phyloP scores from a whole-genome alignment of 2,113 vertebrate species.

The Alouatta palliata region DNA sequence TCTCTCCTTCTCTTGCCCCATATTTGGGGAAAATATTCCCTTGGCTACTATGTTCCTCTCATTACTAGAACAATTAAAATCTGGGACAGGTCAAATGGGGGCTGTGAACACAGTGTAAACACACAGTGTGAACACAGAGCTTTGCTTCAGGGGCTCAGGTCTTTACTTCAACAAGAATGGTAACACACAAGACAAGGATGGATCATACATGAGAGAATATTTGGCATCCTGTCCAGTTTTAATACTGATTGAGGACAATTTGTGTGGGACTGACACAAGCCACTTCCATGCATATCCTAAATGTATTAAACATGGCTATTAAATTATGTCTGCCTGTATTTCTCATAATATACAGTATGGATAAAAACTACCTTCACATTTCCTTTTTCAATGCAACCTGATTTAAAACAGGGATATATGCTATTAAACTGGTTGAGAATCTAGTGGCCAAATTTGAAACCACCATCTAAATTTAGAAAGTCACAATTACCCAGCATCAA shows the following conservation, averaged over 20 bases:
- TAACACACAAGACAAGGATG: background rate
- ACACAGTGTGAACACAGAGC: background rate
- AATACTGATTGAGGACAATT: background rate
- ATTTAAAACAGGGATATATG: background rate
- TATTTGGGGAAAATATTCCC: background rate
- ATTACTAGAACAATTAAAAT: background rate
- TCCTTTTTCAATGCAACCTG: background rate
- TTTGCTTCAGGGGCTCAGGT: background rate
- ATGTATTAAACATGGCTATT: background rate
- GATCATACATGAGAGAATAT: background rate
- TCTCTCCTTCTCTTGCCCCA: background rate
- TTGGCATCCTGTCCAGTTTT: background rate
- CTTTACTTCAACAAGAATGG: background rate
- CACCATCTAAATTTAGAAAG: background rate
- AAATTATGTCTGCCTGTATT: background rate
- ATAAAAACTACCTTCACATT: background rate
- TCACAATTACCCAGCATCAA: background rate
- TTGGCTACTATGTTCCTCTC: background rate
- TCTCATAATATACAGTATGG: background rate
- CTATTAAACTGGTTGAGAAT: background rate
- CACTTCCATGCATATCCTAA: background rate
- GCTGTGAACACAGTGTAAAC: background rate
- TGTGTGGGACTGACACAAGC: background rate
- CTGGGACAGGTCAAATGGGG: background rate
- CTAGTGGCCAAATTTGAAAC: background rate